A percentile compares a stretch with the other conserved stretches of the same genome.
Conservation (phyloP, 1,140 invertebrate genomes). For the Charaxes varanes region DNA sequence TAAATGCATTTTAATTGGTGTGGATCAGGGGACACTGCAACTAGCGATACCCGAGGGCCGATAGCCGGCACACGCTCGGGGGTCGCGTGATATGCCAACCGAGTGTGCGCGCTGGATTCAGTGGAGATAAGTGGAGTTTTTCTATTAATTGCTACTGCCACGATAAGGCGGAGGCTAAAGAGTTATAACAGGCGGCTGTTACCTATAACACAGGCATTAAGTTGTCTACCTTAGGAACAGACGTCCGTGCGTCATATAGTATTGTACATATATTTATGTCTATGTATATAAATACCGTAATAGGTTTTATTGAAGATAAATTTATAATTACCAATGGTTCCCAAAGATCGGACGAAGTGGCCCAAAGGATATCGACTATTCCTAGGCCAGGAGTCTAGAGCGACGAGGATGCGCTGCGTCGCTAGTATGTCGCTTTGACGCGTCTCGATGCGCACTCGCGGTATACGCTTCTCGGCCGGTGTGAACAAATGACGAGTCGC, state of each 20-base stretch:
- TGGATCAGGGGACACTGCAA: constrained; percentile 11
- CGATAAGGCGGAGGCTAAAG: too few relatives aligned
- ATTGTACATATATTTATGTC: too few relatives aligned
- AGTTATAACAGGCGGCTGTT: too few relatives aligned
- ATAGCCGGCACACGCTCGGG: constrained; percentile 13
- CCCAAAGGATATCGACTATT: constrained; percentile 86
- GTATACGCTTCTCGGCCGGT: constrained; percentile 92
- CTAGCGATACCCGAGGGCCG: constrained; percentile 18
- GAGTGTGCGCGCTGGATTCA: constrained; percentile 1
- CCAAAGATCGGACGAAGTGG: constrained; percentile 91
- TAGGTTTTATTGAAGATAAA: too few relatives aligned
- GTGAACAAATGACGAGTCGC: constrained; percentile 88
- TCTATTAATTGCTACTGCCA: constrained; percentile 8
- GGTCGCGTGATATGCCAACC: constrained; percentile 47
- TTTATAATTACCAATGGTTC: constrained; percentile 72
- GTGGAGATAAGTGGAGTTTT: constrained; percentile 7
- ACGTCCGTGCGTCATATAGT: too few relatives aligned
- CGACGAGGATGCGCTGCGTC: constrained; percentile 92
- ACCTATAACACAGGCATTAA: too few relatives aligned
- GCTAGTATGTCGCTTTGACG: constrained; percentile 87
- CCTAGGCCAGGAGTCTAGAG: constrained; percentile 94
- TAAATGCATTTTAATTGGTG: constrained; percentile 23
- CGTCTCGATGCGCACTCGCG: constrained; percentile 94
- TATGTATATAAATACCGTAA: too few relatives aligned
- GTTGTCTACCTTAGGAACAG: too few relatives aligned